Conservation (phyloP, 2,888 invertebrate genomes). For the Sclerodermus sp. region DNA sequence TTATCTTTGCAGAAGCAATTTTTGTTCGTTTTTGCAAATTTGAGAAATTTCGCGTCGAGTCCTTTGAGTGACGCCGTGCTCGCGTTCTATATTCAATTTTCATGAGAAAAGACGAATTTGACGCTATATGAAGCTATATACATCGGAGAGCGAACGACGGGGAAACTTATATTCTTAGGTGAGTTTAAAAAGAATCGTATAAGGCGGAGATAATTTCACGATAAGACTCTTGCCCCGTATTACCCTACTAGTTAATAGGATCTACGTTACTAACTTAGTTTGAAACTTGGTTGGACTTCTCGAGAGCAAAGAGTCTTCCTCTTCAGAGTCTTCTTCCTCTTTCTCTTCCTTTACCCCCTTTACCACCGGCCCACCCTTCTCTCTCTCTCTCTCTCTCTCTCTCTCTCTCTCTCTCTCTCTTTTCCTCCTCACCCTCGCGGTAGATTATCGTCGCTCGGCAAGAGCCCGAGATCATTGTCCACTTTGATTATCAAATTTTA, state of each 20-base stretch:
- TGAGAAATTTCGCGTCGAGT: too few species aligned
- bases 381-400: slow-evolving; percentile 12
- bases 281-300: slow-evolving; percentile 31
- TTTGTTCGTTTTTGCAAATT: too few species aligned
- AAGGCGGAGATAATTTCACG: slow-evolving; percentile 41
- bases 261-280: slow-evolving; percentile 44
- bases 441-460: slow-evolving; percentile 24
- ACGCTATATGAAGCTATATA: slow-evolving; percentile 6
- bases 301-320: slow-evolving; percentile 22
- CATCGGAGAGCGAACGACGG: slow-evolving; percentile 1
- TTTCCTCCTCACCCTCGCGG: slow-evolving; percentile 10
- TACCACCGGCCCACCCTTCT: slow-evolving; percentile 1
- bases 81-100: slow-evolving; percentile 22
- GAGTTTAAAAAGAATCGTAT: slow-evolving; percentile 32
- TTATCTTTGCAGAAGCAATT: too few species aligned
- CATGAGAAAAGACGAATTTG: slow-evolving; percentile 6
- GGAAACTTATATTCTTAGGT: slow-evolving; percentile 9
- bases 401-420: slow-evolving; percentile 8
- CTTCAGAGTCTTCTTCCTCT: slow-evolving; percentile 3
- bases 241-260: slow-evolving; percentile 43
- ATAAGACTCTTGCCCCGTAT: slow-evolving; percentile 34
- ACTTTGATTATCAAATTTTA: slow-evolving; percentile 27
- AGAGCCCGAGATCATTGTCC: slow-evolving; percentile 26
- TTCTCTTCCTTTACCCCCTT: slow-evolving; percentile 14
- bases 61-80: too few species aligned